These are phyloP conservation scores for Osmerus mordax DNA, from an alignment of 2,113 vertebrate genomes.

Conservation along the genomic window DNA sequence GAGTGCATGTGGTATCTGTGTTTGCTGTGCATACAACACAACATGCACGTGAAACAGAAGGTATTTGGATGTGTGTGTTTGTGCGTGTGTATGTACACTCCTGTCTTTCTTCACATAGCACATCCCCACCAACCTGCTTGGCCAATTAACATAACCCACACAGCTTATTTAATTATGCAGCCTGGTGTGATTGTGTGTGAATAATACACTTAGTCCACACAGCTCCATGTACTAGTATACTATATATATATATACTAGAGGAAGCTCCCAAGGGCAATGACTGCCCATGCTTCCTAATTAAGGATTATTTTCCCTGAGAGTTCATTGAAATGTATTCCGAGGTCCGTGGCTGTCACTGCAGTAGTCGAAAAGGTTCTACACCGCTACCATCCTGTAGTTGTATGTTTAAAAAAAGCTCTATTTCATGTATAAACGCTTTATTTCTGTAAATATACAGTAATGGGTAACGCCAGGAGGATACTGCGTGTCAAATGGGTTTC, in stretches of 20 bases:
- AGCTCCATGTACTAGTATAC: constrained; percentile 26
- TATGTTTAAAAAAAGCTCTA: no score
- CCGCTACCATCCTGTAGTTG: no score
- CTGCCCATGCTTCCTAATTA: no score
- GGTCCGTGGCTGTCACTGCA: no score
- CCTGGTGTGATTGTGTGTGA: constrained; percentile 47
- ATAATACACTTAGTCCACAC: constrained; percentile 34
- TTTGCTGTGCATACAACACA: no score
- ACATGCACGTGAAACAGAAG: no score
- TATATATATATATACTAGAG: neutral
- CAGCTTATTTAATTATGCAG: constrained; percentile 59
- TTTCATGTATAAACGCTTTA: neutral
- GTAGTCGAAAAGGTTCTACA: no score
- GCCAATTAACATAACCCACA: constrained; percentile 59
- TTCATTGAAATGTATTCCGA: no score
- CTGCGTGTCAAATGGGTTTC: constrained; percentile 23
- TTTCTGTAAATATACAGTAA: neutral
- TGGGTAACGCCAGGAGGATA: constrained; percentile 12
- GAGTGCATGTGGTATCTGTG: neutral
- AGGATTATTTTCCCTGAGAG: no score
- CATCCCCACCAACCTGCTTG: constrained; percentile 30
- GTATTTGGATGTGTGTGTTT: constrained; percentile 8
- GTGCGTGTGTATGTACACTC: constrained; percentile 14
- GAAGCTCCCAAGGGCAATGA: neutral
- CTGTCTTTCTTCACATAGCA: constrained; percentile 2